Evolutionary conservation across 1,140 invertebrate genomes (phyloP).

Genomic region (Tetragonula clypearis): DNA sequence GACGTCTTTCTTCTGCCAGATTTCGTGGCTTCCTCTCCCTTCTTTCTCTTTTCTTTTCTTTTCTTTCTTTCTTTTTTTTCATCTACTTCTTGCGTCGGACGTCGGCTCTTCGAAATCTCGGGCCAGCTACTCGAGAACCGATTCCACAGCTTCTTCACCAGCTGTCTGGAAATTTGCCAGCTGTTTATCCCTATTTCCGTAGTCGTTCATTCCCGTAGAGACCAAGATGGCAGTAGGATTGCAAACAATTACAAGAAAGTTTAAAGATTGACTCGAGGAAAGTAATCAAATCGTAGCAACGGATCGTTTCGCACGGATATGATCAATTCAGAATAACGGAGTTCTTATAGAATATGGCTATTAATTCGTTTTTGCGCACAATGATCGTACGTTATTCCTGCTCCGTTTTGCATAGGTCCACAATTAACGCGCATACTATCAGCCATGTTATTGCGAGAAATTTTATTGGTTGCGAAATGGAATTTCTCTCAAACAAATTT

Average conservation of each 20-base stretch:
- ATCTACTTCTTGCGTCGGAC: background rate
- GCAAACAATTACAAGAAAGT: background rate
- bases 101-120: conserved; percentile 44
- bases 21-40: conserved; percentile 24
- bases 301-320: background rate
- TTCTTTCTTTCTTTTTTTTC: background rate
- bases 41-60: conserved; percentile 8
- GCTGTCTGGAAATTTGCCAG: conserved; percentile 67
- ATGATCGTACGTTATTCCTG: conserved; percentile 32
- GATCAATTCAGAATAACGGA: background rate
- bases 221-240: background rate
- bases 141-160: conserved; percentile 58
- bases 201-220: conserved; percentile 4
- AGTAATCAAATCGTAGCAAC: conserved; percentile 14
- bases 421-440: conserved; percentile 33
- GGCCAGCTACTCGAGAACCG: conserved; percentile 35
- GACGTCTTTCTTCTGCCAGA: conserved; percentile 40
- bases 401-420: background rate
- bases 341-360: background rate
- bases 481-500: background rate
- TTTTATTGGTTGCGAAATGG: background rate
- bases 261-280: background rate
- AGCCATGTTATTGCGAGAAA: background rate
- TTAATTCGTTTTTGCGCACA: background rate
- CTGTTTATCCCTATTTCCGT: conserved; percentile 55